These are phyloP conservation scores for Clunio marinus DNA, from an alignment of 2,888 invertebrate genomes.

Conservation along the genomic window DNA sequence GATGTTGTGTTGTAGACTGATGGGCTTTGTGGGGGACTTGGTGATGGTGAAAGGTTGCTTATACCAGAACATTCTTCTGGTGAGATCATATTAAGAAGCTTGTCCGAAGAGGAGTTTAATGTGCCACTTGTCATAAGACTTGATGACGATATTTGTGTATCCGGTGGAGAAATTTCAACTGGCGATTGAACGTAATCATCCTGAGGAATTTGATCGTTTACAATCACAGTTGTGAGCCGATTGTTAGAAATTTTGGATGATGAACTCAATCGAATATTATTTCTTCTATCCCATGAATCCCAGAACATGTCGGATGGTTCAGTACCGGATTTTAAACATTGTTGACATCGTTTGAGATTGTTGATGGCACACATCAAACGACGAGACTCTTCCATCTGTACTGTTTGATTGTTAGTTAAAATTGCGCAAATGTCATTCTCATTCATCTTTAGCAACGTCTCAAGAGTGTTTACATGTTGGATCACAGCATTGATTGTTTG, in stretches of 20 bases:
- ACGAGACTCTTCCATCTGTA: constrained; percentile 73
- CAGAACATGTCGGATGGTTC: constrained; percentile 65
- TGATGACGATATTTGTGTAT: constrained; percentile 27
- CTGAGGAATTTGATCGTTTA: neutral
- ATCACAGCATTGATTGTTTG: constrained; percentile 58
- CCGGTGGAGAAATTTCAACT: constrained; percentile 29
- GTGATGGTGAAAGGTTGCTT: constrained; percentile 24
- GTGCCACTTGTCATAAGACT: constrained; percentile 26
- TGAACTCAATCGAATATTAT: constrained; percentile 50
- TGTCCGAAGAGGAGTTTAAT: constrained; percentile 27
- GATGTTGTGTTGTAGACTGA: constrained; percentile 47
- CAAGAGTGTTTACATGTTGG: constrained; percentile 63
- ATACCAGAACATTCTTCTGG: constrained; percentile 44
- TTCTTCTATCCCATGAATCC: constrained; percentile 88
- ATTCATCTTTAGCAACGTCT: constrained; percentile 71
- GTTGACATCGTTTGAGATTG: constrained; percentile 71
- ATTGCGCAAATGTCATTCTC: constrained; percentile 76
- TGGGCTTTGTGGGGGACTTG: constrained; percentile 34
- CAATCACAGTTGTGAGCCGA: constrained; percentile 27
- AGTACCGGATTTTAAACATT: constrained; percentile 43
- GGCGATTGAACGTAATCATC: constrained; percentile 18
- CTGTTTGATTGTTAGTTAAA: constrained; percentile 48
- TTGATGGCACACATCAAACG: constrained; percentile 78
- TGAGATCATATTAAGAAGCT: constrained; percentile 40
- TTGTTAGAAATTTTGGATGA: constrained; percentile 50